Conservation (phyloP, 1,140 invertebrate species). For the Ladona fulva region DNA sequence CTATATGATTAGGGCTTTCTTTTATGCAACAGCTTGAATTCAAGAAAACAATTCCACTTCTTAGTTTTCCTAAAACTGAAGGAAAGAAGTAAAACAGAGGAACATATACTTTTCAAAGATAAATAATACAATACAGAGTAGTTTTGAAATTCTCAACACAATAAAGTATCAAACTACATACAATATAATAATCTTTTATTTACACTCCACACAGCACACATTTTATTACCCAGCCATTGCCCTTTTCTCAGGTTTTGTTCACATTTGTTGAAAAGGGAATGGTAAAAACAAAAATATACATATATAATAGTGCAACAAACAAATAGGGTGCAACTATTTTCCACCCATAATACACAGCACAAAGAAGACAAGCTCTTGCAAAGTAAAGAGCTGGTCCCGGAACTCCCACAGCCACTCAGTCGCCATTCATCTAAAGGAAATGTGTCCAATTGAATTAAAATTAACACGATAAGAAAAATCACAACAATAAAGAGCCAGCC, state of each 20-base stretch:
- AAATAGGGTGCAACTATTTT: not conserved
- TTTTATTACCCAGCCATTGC: not conserved
- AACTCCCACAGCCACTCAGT: no score
- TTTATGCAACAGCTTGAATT: no score
- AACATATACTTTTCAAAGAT: no score
- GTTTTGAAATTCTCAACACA: no score
- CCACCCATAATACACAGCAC: not conserved
- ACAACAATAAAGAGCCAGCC: not conserved
- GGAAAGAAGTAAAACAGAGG: no score
- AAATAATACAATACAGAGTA: no score
- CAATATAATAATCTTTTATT: slow-evolving; percentile 11
- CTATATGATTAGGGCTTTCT: no score
- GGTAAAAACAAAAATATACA: slow-evolving; percentile 4
- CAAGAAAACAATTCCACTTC: no score
- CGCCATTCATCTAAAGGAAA: no score
- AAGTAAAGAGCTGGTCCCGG: not conserved
- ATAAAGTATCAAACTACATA: not conserved
- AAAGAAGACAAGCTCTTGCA: not conserved
- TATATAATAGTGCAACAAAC: slow-evolving; percentile 3
- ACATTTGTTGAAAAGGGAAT: not conserved
- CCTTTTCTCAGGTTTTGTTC: not conserved
- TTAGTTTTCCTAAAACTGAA: no score
- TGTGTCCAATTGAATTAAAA: not conserved
- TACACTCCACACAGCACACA: not conserved
- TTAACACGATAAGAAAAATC: not conserved